Evolutionary conservation across 2,888 invertebrate species (phyloP), one percentile per base, ranked within the genome.

Genomic region (Melanostoma scalare): DNA sequence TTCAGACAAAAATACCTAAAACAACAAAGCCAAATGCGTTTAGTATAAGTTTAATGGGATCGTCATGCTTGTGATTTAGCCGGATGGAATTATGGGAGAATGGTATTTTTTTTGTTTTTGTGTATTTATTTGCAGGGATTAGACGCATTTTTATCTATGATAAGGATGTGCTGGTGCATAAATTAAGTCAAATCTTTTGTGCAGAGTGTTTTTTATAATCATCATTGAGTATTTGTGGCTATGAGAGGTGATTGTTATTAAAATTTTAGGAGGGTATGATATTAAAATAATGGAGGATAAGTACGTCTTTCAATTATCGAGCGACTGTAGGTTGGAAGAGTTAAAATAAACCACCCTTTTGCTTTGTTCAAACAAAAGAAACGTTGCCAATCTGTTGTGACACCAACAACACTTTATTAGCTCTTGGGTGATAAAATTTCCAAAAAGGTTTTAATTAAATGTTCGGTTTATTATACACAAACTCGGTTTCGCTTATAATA

Each of bases 11-110:
- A 4, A 20, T 35, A 4, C 30, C 40, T 50, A 36, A 8, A 73
- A 46, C 33, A 30, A 33, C 56, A 44, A 56, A 68, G 52, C 58
- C 60, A 31, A 67, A 75, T 10, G 74, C 4, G 52, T 67, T 75
- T 60, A 36, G 38, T 65, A 31, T 33, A 60, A 56, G 35, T 73
- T 73, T 50, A 73, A 79, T 68, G 73, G 48, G 55, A 55, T 53
- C 55, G 55, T 48, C 60, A 76, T 76, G 68, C 68, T 76, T 73
- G 44, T 46, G 53, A 73, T 73, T 73, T 46, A 63, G 48, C 38
- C 53, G 63, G 73, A 55, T 42, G 52, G 60, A 42, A 61, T 68
- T 46, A 40, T 67, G 48, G 38, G 46, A 31, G 48, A 46, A 10
- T 33, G 42, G 30, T 63, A 50, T 35, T 44, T 30, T 36, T 36